Evolutionary conservation across 2,113 vertebrate species (phyloP), one percentile per base, ranked within the genome.

Genomic region (Chrysochloris asiatica): DNA sequence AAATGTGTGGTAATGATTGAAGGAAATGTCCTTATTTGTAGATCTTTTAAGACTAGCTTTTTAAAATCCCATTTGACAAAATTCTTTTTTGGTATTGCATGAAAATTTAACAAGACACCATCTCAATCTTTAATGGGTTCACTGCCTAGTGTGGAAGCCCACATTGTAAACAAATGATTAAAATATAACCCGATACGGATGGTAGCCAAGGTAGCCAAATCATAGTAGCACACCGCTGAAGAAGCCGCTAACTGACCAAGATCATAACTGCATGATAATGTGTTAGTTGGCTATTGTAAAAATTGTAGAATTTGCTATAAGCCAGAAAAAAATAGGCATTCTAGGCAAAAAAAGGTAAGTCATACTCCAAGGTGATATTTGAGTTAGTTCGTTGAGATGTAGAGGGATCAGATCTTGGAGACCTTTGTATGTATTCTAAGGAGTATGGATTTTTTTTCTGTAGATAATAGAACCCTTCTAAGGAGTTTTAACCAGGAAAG

Each of bases 401-500:
- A 14, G 28, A 47, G 16, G 72, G 16, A 33, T 47, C 43, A 28
- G 26, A 30, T 45, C 28, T 45, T 45, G 72, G 71, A 41, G 6
- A 14, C 13, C 26, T 73, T 73, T 73, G 41, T 73, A 12, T 73
- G 72, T 26, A 47, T 73, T 12, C 26, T 43, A 45, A 30, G 43
- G 72, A 73, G 69, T 72, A 12, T 72, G 28, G 43, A 30, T 73
- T 73, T 73, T 73, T 61, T 9, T 73, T 73, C 38, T 73, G 0
- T 59, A 54, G 5, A 36, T 89, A 79, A 50, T 41, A 65, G 24
- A 71, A 86, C 47, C 19, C 28, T 50, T 17, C 50, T 16, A 16
- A 71, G 47, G 73, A 84, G 56, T 79, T 86, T 91, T 89, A 90
- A 90, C n/a, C 19, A 65, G 61, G 30, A 84, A 92, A 82, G 17